phyloP scores from a whole-genome alignment of 2,888 invertebrate species.

The Mallateleia sp. region DNA sequence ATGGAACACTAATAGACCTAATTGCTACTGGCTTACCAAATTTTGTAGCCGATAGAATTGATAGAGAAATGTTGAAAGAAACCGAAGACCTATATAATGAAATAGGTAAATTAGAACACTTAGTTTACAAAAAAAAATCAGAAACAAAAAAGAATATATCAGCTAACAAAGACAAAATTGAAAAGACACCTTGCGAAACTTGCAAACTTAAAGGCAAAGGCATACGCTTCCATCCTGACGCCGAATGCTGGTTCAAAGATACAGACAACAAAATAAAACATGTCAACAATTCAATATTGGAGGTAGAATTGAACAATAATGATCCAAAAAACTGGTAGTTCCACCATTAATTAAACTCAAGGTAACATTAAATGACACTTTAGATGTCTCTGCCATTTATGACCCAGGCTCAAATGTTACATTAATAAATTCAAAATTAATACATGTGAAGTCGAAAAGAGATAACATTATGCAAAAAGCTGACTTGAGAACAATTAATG shows the following conservation, averaged over 20 bases:
- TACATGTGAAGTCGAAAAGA: too few relatives aligned
- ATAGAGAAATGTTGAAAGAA: too few relatives aligned
- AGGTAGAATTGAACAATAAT: slow-evolving; percentile 62
- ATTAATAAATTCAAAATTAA: slow-evolving; percentile 75
- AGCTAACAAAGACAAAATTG: slow-evolving; percentile 12
- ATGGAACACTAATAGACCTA: too few relatives aligned
- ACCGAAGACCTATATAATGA: too few relatives aligned
- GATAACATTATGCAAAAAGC: not conserved
- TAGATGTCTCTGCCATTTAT: slow-evolving; percentile 71
- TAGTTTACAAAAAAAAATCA: too few relatives aligned
- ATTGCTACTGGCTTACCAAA: too few relatives aligned
- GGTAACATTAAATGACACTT: slow-evolving; percentile 64
- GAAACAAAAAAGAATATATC: too few relatives aligned
- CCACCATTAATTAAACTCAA: slow-evolving; percentile 80
- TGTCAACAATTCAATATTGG: slow-evolving; percentile 74
- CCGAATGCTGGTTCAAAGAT: slow-evolving; percentile 76
- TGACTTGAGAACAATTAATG: slow-evolving; percentile 9
- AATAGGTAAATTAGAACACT: too few relatives aligned
- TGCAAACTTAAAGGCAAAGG: slow-evolving; percentile 62
- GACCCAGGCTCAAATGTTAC: slow-evolving; percentile 80
- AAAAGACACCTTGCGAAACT: slow-evolving; percentile 36
- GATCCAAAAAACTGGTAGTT: slow-evolving; percentile 77
- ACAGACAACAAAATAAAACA: slow-evolving; percentile 61
- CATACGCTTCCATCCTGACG: slow-evolving; percentile 74
- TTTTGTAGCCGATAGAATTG: too few relatives aligned